Evolutionary conservation across 2,797 vertebrate genomes (phyloP).

Genomic region (Hippocampus kuda): DNA sequence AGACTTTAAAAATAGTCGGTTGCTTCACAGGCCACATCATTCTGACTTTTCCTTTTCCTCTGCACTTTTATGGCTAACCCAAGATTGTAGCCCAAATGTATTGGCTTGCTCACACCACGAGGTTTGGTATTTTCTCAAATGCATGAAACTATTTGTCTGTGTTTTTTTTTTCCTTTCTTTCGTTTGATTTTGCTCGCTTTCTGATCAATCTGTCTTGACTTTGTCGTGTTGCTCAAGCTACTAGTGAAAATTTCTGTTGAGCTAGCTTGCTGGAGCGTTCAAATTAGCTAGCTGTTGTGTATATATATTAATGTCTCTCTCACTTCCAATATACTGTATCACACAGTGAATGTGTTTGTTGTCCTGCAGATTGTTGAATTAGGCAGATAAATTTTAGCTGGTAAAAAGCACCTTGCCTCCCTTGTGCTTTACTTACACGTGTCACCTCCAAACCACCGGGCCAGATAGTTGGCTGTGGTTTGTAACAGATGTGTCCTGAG

Average conservation of each 20-base stretch:
- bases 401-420: neutral
- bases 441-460: conserved; percentile 17
- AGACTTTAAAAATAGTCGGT: neutral
- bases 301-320: neutral
- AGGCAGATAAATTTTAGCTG: neutral
- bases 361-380: neutral
- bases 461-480: conserved; percentile 20
- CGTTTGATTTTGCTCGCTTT: neutral
- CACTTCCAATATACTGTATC: neutral
- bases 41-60: conserved; percentile 24
- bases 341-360: neutral
- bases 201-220: neutral
- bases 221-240: neutral
- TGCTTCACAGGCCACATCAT: conserved; percentile 12
- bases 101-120: conserved; percentile 17
- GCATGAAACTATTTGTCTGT: conserved; percentile 34
- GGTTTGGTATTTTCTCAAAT: conserved; percentile 17
- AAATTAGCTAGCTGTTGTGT: neutral
- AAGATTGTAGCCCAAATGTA: conserved; percentile 10
- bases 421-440: conserved; percentile 10
- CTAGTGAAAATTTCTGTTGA: neutral
- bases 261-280: no score
- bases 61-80: neutral
- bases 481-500: neutral
- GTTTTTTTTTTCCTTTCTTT: no score